Evolutionary conservation across 2,797 vertebrate genomes (phyloP).

Genomic region (Amblyopsis hoosieri): DNA sequence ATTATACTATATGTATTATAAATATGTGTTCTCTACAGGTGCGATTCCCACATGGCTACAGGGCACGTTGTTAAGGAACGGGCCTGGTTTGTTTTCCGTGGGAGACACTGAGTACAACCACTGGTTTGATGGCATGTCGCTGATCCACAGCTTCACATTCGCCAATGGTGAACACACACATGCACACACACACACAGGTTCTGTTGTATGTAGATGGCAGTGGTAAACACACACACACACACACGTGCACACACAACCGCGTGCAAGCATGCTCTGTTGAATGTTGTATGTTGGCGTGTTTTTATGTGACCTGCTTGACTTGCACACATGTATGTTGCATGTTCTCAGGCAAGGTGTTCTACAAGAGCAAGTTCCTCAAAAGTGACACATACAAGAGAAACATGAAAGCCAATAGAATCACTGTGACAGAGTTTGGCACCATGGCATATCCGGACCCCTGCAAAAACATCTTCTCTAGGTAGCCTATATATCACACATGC

Average conservation of each 20-base stretch:
- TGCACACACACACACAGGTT: neutral
- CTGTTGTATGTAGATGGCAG: neutral
- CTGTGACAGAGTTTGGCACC: slow-evolving; percentile 95
- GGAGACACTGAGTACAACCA: slow-evolving; percentile 88
- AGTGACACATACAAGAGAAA: slow-evolving; percentile 89
- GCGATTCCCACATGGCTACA: slow-evolving; percentile 86
- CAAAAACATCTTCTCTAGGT: slow-evolving; percentile 95
- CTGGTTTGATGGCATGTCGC: slow-evolving; percentile 93
- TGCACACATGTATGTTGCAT: slow-evolving; percentile 12
- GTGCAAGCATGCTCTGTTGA: no score
- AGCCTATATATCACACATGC: slow-evolving; percentile 24
- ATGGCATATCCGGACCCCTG: slow-evolving; percentile 94
- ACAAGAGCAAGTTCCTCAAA: slow-evolving; percentile 89
- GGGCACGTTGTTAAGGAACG: slow-evolving; percentile 88
- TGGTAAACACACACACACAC: no score
- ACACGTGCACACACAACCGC: neutral
- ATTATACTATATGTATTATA: neutral
- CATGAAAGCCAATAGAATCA: slow-evolving; percentile 83
- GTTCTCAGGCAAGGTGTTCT: slow-evolving; percentile 86
- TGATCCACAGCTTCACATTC: slow-evolving; percentile 92
- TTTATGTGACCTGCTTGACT: neutral
- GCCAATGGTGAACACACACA: slow-evolving; percentile 76
- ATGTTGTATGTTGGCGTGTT: neutral
- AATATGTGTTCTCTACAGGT: slow-evolving; percentile 50
- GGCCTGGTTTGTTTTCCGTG: slow-evolving; percentile 87